These are phyloP conservation scores for Brachionus koreanus DNA, from an alignment of 1,140 invertebrate species.

Conservation along the genomic window DNA sequence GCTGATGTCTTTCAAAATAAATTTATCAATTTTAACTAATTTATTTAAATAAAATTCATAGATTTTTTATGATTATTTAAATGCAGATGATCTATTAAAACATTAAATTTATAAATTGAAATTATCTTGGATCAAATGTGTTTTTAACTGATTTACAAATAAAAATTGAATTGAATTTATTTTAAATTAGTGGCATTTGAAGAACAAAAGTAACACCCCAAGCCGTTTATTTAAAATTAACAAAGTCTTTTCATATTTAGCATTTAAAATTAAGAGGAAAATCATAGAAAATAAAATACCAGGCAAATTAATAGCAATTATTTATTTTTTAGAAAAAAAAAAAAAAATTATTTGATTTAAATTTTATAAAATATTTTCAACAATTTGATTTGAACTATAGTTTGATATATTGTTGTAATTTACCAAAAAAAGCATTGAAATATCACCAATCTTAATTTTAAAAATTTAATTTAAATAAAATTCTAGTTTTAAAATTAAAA, in stretches of 20 bases:
- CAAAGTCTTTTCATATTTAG: too few species aligned
- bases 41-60: too few species aligned
- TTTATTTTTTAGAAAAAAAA: background rate
- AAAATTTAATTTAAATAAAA: background rate
- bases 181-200: background rate
- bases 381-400: background rate
- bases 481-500: background rate
- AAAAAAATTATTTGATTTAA: background rate
- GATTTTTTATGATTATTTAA: too few species aligned
- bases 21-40: too few species aligned
- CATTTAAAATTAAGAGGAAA: too few species aligned
- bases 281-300: too few species aligned
- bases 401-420: slow-evolving; percentile 11
- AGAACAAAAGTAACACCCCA: background rate
- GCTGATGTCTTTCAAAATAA: too few species aligned
- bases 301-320: too few species aligned
- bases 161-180: background rate
- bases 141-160: background rate
- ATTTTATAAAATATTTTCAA: background rate
- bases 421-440: slow-evolving; percentile 35
- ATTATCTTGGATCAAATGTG: background rate
- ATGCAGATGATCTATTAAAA: too few species aligned
- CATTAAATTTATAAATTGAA: too few species aligned
- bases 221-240: too few species aligned
- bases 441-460: background rate